Conservation (phyloP, 2,888 invertebrate genomes). For the Himalopsyche tibetana region DNA sequence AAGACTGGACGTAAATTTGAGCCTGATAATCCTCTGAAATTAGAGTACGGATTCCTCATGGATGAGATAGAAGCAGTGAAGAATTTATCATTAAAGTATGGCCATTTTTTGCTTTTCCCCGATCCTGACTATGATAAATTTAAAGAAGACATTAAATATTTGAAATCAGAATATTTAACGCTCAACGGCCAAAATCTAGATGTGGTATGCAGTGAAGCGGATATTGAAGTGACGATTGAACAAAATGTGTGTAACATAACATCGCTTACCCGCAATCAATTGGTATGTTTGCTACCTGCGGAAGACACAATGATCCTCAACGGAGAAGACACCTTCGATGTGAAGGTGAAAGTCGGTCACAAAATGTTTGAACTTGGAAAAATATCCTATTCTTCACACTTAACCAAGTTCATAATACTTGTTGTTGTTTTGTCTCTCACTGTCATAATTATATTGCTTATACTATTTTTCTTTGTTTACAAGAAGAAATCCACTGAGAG, state of each 20-base stretch:
- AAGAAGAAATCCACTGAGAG: constrained; percentile 97
- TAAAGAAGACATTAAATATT: constrained; percentile 93
- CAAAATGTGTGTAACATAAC: constrained; percentile 95
- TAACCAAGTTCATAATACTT: constrained; percentile 89
- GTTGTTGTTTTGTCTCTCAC: constrained; percentile 88
- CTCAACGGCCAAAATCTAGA: constrained; percentile 95
- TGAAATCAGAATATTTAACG: constrained; percentile 96
- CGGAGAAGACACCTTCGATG: constrained; percentile 84
- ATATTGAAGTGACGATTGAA: constrained; percentile 92
- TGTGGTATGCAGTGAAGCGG: constrained; percentile 91
- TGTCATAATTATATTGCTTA: constrained; percentile 86
- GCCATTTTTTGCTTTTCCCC: constrained; percentile 90
- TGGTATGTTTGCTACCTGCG: constrained; percentile 95
- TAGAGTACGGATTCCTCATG: constrained; percentile 97
- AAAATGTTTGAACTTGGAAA: constrained; percentile 91
- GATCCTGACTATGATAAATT: constrained; percentile 94
- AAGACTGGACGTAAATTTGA: constrained; percentile 83
- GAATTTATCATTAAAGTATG: constrained; percentile 83
- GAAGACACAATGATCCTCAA: constrained; percentile 81
- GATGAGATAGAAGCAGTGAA: constrained; percentile 94
- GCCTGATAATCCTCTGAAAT: constrained; percentile 86
- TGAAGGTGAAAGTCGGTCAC: constrained; percentile 92
- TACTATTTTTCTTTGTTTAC: constrained; percentile 94
- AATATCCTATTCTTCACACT: constrained; percentile 90
- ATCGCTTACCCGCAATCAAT: constrained; percentile 91